Base-by-base conservation (phyloP, 2,888 invertebrate species). In the Xestia sexstrigata region DNA sequence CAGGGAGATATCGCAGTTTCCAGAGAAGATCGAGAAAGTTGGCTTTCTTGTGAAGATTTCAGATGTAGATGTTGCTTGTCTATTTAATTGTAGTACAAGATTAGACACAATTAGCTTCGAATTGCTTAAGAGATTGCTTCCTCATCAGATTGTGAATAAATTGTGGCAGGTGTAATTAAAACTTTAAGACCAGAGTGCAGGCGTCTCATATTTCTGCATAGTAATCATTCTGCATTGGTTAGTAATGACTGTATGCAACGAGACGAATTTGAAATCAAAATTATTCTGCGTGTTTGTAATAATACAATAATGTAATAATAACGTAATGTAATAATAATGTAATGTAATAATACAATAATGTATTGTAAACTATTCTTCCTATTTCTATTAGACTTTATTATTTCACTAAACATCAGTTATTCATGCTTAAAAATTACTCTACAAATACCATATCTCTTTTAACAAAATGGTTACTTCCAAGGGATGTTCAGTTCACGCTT, bases 1-100 rank as follows among this genome's bases (percentile, higher is more conserved):
- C 93, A 93, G 88, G 89, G 88, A 87, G 90, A 90, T 92, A 91
- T 91, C 88, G 82, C 75, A 87, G 89, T 89, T 91, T 91, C 91
- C 90, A 91, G 89, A 89, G 88, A 89, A 80, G 49, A 75, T 71
- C 86, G 87, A 88, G 90, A 91, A 92, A 92, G 94, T 92, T 89
- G 89, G 90, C 89, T 90, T 89, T 89, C 90, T 88, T 83, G 88
- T 77, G 81, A 78, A 89, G 90, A 90, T 91, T 88, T 90, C 83
- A 84, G 87, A 88, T 77, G 79, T 72, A 87, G 90, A 91, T 91
- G 87, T 69, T 70, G 76, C 52, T 82, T 67, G 84, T 83, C 82
- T 87, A 78, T 82, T 82, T 87, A 86, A 87, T 81, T 86, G 85
- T 88, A 74, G 83, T 78, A 79, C 79, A 84, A 89, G 88, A 89